phyloP scores from a whole-genome alignment of 2,888 invertebrate species.

The Zaprionus bogoriensis region DNA sequence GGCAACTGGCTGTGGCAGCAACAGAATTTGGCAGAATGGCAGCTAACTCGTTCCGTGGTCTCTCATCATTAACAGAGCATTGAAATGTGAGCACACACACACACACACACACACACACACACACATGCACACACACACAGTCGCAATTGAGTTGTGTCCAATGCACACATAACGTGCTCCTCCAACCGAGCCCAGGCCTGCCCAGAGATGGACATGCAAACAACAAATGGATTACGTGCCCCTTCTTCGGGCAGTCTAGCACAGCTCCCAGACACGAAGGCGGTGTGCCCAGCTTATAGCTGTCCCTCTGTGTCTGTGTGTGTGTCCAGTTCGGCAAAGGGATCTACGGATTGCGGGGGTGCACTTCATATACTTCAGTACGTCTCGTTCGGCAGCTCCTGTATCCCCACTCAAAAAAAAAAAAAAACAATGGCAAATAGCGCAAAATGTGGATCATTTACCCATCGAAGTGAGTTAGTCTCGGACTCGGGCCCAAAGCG shows the following conservation, averaged over 20 bases:
- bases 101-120: slow-evolving; percentile 9
- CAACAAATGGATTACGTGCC: slow-evolving; percentile 73
- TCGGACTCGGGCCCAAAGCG: no score
- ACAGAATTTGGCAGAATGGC: slow-evolving; percentile 59
- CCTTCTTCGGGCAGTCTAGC: slow-evolving; percentile 56
- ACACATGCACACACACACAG: slow-evolving; percentile 6
- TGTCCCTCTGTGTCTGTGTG: neutral
- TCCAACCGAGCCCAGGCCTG: slow-evolving; percentile 11
- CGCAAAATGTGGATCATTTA: no score
- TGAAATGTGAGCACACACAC: slow-evolving; percentile 22
- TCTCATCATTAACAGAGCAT: slow-evolving; percentile 64
- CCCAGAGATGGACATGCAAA: slow-evolving; percentile 61
- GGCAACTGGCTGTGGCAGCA: slow-evolving; percentile 21
- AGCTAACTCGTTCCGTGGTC: slow-evolving; percentile 62
- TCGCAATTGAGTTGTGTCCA: slow-evolving; percentile 64
- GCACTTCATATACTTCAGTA: slow-evolving; percentile 23
- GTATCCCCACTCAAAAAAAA: neutral
- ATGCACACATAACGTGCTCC: slow-evolving; percentile 47
- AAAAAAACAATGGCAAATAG: neutral
- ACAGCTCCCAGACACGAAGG: slow-evolving; percentile 28
- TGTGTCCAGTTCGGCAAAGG: slow-evolving; percentile 5
- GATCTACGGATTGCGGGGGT: slow-evolving; percentile 29
- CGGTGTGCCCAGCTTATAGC: neutral
- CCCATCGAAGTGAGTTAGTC: no score
- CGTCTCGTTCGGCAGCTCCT: slow-evolving; percentile 9